Evolutionary conservation across 2,113 vertebrate genomes (phyloP).

Genomic region (Megatriorchis doriae): DNA sequence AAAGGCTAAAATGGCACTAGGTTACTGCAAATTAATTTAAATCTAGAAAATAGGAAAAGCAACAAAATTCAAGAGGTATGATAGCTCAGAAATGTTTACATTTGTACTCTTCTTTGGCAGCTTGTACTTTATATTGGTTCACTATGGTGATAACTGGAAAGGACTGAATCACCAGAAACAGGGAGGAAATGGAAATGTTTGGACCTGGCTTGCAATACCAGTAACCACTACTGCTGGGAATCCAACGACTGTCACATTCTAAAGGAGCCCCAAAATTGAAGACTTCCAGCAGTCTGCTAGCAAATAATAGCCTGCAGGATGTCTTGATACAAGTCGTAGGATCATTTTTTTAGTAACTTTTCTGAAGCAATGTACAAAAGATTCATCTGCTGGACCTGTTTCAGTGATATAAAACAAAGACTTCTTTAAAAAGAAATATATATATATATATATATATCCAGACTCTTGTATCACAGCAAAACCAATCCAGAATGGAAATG

Average conservation of each 20-base stretch:
- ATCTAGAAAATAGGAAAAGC: background rate
- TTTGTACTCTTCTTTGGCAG: background rate
- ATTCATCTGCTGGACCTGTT: background rate
- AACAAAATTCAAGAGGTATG: background rate
- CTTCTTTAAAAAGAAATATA: background rate
- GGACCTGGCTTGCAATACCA: background rate
- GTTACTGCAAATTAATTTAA: background rate
- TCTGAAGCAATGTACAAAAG: background rate
- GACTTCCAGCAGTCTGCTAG: background rate
- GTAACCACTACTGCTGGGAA: background rate
- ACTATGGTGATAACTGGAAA: background rate
- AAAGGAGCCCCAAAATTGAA: background rate
- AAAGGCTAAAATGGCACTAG: background rate
- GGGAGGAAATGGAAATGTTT: background rate
- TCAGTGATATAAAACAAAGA: background rate
- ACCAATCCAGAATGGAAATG: background rate
- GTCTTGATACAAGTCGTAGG: background rate
- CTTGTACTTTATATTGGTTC: background rate
- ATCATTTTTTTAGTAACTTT: background rate
- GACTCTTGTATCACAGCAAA: background rate
- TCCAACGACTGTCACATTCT: background rate
- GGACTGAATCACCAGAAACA: background rate
- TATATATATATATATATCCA: background rate
- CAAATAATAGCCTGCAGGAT: background rate
- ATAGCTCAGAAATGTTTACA: background rate